Evolutionary conservation across 1,140 invertebrate genomes (phyloP), one percentile per base, ranked within the genome.

Genomic region (Drosophila setifemur): DNA sequence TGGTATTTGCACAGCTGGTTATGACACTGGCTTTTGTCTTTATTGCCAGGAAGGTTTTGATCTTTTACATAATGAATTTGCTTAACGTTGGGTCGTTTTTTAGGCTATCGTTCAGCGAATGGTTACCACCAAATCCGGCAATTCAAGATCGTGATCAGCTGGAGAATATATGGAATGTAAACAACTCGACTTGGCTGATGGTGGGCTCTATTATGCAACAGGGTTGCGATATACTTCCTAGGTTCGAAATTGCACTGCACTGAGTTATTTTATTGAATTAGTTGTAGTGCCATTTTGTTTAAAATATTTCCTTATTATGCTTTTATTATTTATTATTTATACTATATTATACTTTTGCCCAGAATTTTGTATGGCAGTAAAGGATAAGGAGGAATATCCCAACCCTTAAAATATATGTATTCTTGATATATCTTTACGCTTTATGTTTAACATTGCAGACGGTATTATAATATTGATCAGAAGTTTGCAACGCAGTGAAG

Each of bases 21-120:
- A 97, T 98, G 9, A 98, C 97, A 0, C 93, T 97, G 33, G 92
- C 98, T 4, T 94, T 98, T 23, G 98, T 97, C 83, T 95, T 98
- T 60, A 91, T 98, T 26, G 97, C 97, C 53, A 95, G 97, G 96
- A 96, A 93, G 91, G 72, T 6, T 0, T 2, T 0, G 0, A 0
- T 2, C 0, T 9, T n/a, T 14, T 0, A 0, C 4, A 0, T 14
- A 12, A 7, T 21, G 3, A 12, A 0, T 14, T 3, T 7, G 1
- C 3, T 6, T 4, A 6, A n/a, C n/a, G n/a, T n/a, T n/a, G n/a
- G n/a, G n/a, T n/a, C n/a, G n/a, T n/a, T 16, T 43, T 14, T 0
- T 79, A 96, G 96, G 90, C 92, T 97, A 45, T 94, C 95, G 14
- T 96, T 96, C 1, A 94, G 94, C 35, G 97, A 98, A 90, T 98